Conservation (phyloP, 2,797 vertebrate species). For the Ctenopoma multispine region DNA sequence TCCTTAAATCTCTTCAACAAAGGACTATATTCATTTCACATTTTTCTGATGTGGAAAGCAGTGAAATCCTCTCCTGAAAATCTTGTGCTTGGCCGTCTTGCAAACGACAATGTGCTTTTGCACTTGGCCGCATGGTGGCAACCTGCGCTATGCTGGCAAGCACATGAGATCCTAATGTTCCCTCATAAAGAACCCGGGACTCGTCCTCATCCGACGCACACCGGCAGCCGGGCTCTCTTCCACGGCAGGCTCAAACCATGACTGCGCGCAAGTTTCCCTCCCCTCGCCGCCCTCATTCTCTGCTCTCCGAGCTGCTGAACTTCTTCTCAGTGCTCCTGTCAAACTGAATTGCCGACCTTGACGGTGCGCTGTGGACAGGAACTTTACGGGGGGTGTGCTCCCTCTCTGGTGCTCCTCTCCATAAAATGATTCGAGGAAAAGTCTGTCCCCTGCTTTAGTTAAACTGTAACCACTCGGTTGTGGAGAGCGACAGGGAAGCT, state of each 20-base stretch:
- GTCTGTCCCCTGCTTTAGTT: slow-evolving; percentile 28
- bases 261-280: slow-evolving; percentile 41
- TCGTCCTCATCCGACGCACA: slow-evolving; percentile 71
- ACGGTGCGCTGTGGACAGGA: slow-evolving; percentile 57
- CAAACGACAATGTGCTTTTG: slow-evolving; percentile 59
- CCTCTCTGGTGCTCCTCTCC: slow-evolving; percentile 25
- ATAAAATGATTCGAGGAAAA: slow-evolving; percentile 39
- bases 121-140: slow-evolving; percentile 81
- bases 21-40: slow-evolving; percentile 48
- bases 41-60: slow-evolving; percentile 49
- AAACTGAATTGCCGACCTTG: slow-evolving; percentile 66
- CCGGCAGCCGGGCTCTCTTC: slow-evolving; percentile 72
- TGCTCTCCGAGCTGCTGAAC: slow-evolving; percentile 46
- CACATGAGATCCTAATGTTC: slow-evolving; percentile 41
- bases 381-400: slow-evolving; percentile 51
- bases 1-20: slow-evolving; percentile 58
- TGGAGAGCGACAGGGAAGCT: slow-evolving; percentile 10
- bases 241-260: slow-evolving; percentile 52
- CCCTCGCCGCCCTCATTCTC: not conserved
- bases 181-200: slow-evolving; percentile 75
- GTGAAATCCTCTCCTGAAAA: slow-evolving; percentile 43
- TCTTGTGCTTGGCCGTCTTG: slow-evolving; percentile 3
- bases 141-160: slow-evolving; percentile 72
- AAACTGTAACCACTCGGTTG: slow-evolving; percentile 13
- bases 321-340: slow-evolving; percentile 45